Conservation (phyloP, 2,888 invertebrate genomes). For the Torymus aiolomorphi region DNA sequence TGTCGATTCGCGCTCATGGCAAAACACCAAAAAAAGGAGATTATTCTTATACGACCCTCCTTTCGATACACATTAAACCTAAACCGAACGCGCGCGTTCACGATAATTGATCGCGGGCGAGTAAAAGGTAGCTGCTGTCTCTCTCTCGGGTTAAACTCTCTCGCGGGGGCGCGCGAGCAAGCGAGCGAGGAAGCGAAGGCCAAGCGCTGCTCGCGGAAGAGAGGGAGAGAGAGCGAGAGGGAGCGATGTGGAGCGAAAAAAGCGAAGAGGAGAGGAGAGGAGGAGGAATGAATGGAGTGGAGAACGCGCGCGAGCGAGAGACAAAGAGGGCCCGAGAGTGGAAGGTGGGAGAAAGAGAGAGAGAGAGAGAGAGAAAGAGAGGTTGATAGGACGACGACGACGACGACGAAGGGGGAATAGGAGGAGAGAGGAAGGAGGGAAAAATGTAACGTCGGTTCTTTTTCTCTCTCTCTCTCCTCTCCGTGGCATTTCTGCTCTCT, state of each 20-base stretch:
- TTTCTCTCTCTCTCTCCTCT: too few species aligned
- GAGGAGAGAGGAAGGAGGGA: neutral
- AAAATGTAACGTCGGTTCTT: too few species aligned
- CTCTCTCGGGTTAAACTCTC: conserved; percentile 15
- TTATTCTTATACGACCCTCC: too few species aligned
- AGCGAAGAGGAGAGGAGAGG: conserved; percentile 9
- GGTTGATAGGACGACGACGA: neutral
- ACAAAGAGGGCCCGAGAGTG: neutral
- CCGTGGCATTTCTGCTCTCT: too few species aligned
- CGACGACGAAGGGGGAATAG: conserved; percentile 8
- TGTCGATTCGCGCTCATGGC: too few species aligned
- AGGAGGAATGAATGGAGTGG: neutral
- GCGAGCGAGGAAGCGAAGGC: conserved; percentile 28
- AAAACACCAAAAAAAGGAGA: too few species aligned
- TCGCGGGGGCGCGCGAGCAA: conserved; percentile 26
- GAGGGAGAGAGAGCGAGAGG: conserved; percentile 1
- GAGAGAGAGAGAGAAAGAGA: neutral
- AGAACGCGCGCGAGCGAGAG: neutral
- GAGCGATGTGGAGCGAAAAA: conserved; percentile 18
- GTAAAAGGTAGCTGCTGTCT: conserved; percentile 46
- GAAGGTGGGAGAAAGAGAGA: neutral
- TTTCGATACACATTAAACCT: too few species aligned
- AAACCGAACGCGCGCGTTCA: too few species aligned
- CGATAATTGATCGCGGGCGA: conserved; percentile 45
- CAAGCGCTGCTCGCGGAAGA: conserved; percentile 7